Conservation (phyloP, 2,797 vertebrate genomes). For the Falco biarmicus region DNA sequence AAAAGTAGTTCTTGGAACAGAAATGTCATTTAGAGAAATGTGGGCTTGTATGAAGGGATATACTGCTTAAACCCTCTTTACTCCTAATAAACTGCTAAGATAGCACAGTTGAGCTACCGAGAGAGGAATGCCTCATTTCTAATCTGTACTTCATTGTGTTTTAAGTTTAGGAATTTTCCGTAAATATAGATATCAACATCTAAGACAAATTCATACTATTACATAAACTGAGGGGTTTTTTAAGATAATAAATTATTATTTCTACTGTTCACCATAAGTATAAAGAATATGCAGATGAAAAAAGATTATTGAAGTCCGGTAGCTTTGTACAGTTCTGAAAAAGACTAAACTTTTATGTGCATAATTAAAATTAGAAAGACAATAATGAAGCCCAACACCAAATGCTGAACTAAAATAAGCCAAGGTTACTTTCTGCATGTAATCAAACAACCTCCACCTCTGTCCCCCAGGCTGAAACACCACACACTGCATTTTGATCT, state of each 20-base stretch:
- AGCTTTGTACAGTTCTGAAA: neutral
- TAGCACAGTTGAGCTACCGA: neutral
- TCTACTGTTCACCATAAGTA: neutral
- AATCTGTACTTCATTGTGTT: neutral
- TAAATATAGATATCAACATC: conserved; percentile 31
- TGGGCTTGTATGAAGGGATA: neutral
- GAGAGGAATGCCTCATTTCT: conserved; percentile 19
- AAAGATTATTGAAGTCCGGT: neutral
- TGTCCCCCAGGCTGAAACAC: neutral
- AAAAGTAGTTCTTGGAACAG: neutral
- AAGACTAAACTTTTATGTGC: neutral
- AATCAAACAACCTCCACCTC: neutral
- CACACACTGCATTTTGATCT: neutral
- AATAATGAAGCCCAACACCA: neutral
- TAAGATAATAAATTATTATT: conserved; percentile 20
- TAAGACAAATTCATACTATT: conserved; percentile 8
- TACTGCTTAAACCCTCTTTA: neutral
- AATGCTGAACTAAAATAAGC: neutral
- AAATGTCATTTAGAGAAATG: neutral
- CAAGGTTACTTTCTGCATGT: neutral
- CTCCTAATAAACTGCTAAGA: neutral
- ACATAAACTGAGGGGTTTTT: neutral
- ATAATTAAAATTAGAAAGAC: conserved; percentile 10
- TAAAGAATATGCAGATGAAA: conserved; percentile 18
- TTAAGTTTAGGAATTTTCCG: conserved; percentile 34